Evolutionary conservation across 2,113 vertebrate genomes (phyloP).

Genomic region (Prionailurus viverrinus): DNA sequence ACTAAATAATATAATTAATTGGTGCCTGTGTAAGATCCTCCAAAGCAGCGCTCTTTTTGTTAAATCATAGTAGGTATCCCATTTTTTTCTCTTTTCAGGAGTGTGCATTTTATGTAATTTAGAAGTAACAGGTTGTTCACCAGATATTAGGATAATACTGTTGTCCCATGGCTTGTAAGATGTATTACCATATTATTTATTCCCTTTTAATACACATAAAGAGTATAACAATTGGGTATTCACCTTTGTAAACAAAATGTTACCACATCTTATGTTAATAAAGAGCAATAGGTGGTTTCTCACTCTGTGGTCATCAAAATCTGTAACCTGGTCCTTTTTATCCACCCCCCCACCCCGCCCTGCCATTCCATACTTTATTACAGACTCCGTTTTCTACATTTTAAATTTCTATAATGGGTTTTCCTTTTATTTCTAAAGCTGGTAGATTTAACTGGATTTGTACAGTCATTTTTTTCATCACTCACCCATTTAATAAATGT

Average conservation of each 20-base stretch:
- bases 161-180: neutral
- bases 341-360: too few species aligned
- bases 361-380: neutral
- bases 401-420: neutral
- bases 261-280: neutral
- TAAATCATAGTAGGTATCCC: neutral
- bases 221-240: neutral
- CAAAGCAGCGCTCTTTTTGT: neutral
- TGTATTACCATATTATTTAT: neutral
- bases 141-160: neutral
- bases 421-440: neutral
- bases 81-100: neutral
- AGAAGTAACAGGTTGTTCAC: neutral
- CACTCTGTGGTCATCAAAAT: neutral
- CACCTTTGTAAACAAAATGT: slow-evolving; percentile 2
- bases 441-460: neutral
- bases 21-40: neutral
- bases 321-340: neutral
- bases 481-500: neutral
- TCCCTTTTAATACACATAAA: neutral
- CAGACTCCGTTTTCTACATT: slow-evolving; percentile 6
- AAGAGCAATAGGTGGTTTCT: neutral
- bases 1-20: neutral
- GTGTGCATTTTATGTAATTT: slow-evolving; percentile 39
- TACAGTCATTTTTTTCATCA: neutral